Evolutionary conservation across 2,888 invertebrate species (phyloP).

Genomic region (Frankliniella fusca): DNA sequence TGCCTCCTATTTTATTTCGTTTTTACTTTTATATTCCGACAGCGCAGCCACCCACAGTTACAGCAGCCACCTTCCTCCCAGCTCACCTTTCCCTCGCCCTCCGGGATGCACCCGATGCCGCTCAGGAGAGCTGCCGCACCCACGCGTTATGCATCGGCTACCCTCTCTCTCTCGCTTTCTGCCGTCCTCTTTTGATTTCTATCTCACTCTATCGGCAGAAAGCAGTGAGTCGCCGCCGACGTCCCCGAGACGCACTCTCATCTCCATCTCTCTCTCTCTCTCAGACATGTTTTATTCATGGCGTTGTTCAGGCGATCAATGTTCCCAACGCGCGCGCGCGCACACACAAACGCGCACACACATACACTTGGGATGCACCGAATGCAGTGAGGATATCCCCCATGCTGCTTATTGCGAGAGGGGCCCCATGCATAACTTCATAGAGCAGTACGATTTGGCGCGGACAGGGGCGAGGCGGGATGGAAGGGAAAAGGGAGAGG

Average conservation of each 20-base stretch:
- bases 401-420: background rate
- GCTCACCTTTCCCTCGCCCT: too few species aligned
- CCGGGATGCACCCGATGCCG: too few species aligned
- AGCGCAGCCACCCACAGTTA: too few species aligned
- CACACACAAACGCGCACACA: background rate
- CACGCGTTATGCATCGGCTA: too few species aligned
- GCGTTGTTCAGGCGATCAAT: conserved; percentile 12
- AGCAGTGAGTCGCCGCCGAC: too few species aligned
- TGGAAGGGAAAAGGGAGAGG: background rate
- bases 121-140: background rate
- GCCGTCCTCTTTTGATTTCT: background rate
- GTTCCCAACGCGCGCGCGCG: background rate
- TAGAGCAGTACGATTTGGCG: background rate
- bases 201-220: too few species aligned
- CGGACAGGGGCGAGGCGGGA: background rate
- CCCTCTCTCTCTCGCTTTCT: too few species aligned
- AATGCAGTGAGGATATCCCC: background rate
- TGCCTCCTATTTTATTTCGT: background rate
- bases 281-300: conserved; percentile 17
- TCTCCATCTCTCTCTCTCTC: too few species aligned
- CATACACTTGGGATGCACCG: background rate
- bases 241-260: too few species aligned
- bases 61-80: too few species aligned
- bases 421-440: background rate
- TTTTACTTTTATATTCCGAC: background rate